Conservation (phyloP, 2,113 vertebrate genomes). For the Tragulus kanchil region DNA sequence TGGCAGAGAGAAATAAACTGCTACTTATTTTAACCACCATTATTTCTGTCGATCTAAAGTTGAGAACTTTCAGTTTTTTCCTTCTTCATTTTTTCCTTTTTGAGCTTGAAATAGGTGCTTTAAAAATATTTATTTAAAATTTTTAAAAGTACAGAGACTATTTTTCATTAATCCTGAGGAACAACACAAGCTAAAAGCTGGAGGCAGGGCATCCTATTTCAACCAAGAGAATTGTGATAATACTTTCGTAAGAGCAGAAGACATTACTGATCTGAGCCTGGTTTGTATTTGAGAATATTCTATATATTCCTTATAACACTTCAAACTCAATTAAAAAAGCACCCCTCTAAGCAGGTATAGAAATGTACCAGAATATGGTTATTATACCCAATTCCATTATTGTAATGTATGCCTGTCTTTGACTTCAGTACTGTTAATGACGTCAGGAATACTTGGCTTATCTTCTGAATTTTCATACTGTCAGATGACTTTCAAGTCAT, state of each 20-base stretch:
- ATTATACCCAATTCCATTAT: not conserved
- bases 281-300: conserved; percentile 26
- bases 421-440: not conserved
- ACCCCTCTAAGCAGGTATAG: not conserved
- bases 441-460: not conserved
- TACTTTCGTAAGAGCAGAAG: not conserved
- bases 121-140: conserved; percentile 21
- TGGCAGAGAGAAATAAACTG: not conserved
- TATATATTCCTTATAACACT: not conserved
- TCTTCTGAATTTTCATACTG: not conserved
- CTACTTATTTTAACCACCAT: not conserved
- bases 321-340: not conserved
- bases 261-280: not conserved
- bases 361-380: not conserved
- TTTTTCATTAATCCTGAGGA: not conserved
- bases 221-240: not conserved
- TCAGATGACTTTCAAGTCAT: not conserved
- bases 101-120: not conserved
- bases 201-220: not conserved
- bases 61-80: no score
- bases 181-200: not conserved
- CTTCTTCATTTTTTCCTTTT: no score
- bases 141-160: not conserved
- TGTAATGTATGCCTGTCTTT: not conserved
- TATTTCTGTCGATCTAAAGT: no score